Percentiles rank a stretch among this genome's conserved stretches.
phyloP scores from a whole-genome alignment of 1,140 invertebrate genomes.

The Drosophila asahinai region DNA sequence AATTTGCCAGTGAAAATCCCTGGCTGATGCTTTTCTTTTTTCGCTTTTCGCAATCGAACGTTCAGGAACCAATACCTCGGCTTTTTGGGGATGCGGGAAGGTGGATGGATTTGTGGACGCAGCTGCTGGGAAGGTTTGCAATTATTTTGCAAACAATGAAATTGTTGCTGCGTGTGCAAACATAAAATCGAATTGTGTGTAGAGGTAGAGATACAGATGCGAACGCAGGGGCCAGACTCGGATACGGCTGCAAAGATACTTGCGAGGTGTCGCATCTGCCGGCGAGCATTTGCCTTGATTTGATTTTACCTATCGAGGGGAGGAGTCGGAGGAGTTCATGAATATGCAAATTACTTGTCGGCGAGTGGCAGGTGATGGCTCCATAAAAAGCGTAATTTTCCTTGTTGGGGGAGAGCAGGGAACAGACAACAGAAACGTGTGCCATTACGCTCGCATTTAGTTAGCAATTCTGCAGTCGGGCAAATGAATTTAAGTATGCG shows the following conservation, averaged over 20 bases:
- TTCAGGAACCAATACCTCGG: not conserved
- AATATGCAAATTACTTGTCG: slow-evolving; percentile 69
- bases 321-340: slow-evolving; percentile 36
- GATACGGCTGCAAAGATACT: slow-evolving; percentile 42
- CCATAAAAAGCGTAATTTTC: slow-evolving; percentile 67
- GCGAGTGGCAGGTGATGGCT: slow-evolving; percentile 68
- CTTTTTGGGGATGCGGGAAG: slow-evolving; percentile 5
- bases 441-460: slow-evolving; percentile 53
- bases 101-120: slow-evolving; percentile 48
- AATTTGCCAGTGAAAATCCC: slow-evolving; percentile 57
- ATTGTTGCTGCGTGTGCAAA: slow-evolving; percentile 83
- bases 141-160: slow-evolving; percentile 84
- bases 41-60: slow-evolving; percentile 12
- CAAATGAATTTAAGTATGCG: slow-evolving; percentile 26
- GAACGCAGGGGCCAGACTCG: slow-evolving; percentile 1
- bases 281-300: slow-evolving; percentile 73
- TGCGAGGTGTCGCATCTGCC: slow-evolving; percentile 69
- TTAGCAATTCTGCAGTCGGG: slow-evolving; percentile 9
- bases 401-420: not conserved
- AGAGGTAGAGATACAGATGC: slow-evolving; percentile 54
- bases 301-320: slow-evolving; percentile 68
- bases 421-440: not conserved
- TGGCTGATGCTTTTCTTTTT: slow-evolving; percentile 4
- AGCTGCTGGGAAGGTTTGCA: slow-evolving; percentile 74
- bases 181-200: slow-evolving; percentile 81